Evolutionary conservation across 2,113 vertebrate species (phyloP).

Genomic region (Onychostruthus taczanowskii): DNA sequence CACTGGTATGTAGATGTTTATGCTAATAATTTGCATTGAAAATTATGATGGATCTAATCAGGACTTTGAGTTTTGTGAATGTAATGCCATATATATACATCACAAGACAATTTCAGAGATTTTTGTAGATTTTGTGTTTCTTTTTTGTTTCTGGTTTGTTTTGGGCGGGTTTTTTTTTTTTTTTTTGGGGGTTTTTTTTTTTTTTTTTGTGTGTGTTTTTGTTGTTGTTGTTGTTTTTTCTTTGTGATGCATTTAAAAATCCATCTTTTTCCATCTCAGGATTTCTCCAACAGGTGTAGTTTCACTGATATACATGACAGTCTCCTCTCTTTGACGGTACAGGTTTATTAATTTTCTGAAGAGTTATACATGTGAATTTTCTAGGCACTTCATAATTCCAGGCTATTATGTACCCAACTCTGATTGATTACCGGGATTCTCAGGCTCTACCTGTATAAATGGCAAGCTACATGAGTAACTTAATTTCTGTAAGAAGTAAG

Average conservation of each 20-base stretch:
- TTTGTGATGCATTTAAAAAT: neutral
- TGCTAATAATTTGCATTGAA: neutral
- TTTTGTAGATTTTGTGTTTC: neutral
- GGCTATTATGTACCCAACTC: neutral
- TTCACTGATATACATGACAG: neutral
- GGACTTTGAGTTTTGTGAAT: neutral
- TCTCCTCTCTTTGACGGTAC: neutral
- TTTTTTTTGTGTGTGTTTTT: too few relatives aligned
- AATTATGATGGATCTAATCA: neutral
- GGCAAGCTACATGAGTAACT: neutral
- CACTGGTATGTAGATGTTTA: neutral
- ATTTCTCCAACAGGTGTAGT: neutral
- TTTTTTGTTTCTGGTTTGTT: neutral
- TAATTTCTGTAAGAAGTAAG: neutral
- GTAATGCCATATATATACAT: neutral
- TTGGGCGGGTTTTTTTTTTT: neutral
- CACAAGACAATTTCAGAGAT: rapidly evolving
- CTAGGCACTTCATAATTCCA: neutral
- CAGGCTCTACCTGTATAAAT: neutral
- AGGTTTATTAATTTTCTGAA: neutral
- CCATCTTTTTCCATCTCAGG: neutral
- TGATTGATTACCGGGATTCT: neutral
- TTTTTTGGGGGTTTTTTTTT: neutral
- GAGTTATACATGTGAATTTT: neutral
- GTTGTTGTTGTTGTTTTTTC: neutral